Evolutionary conservation across 2,113 vertebrate genomes (phyloP).

Genomic region (Procavia capensis): DNA sequence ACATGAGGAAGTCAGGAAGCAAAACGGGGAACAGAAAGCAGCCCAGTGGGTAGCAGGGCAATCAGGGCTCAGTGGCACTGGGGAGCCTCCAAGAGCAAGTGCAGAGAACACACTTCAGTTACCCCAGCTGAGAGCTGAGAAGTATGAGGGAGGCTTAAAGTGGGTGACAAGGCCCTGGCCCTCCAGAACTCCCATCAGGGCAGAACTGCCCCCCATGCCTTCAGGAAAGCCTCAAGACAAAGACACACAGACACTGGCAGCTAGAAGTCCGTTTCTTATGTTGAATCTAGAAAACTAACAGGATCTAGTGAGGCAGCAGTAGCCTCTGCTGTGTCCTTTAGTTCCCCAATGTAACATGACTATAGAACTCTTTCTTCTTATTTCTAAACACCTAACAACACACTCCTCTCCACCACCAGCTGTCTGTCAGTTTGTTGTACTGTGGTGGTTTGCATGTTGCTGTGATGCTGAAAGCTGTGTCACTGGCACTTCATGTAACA

Average conservation of each 20-base stretch:
- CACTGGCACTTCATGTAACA: neutral
- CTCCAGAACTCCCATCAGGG: neutral
- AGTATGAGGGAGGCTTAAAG: neutral
- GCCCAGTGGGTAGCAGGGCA: neutral
- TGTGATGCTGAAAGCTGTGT: neutral
- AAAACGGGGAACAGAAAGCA: neutral
- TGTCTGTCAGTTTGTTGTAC: neutral
- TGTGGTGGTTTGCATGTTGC: neutral
- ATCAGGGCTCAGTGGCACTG: neutral
- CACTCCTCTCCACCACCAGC: neutral
- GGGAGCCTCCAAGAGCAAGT: neutral
- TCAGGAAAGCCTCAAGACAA: neutral
- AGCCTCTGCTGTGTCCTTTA: neutral
- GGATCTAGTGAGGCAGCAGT: neutral
- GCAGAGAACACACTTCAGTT: neutral
- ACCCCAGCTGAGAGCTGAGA: neutral
- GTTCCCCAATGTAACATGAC: neutral
- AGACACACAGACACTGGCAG: neutral
- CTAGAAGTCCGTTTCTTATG: neutral
- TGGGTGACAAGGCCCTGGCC: neutral
- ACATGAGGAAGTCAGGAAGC: neutral
- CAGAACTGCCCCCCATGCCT: neutral
- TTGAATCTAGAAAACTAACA: neutral
- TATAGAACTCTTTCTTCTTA: neutral
- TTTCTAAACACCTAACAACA: slow-evolving; percentile 8